Percentiles rank a stretch among this genome's conserved stretches.
Evolutionary conservation across 2,888 invertebrate species (phyloP).

Genomic region (Theretra japonica): DNA sequence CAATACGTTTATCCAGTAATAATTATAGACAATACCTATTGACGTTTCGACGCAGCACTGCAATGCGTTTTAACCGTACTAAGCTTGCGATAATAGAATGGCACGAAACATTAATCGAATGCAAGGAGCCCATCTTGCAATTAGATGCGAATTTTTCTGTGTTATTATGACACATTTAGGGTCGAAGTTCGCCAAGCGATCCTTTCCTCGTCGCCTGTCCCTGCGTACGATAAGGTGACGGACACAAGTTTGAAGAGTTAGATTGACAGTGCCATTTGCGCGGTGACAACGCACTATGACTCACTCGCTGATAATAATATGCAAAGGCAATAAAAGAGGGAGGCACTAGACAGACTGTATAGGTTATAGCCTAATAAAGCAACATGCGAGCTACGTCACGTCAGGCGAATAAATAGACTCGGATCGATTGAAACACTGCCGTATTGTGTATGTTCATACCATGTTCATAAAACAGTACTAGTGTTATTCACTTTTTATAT

Average conservation of each 20-base stretch:
- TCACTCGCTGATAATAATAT: slow-evolving; percentile 47
- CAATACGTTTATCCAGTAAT: background rate
- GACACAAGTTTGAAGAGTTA: slow-evolving; percentile 55
- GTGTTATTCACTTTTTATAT: background rate
- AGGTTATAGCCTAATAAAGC: slow-evolving; percentile 34
- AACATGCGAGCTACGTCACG: slow-evolving; percentile 35
- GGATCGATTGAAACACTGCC: slow-evolving; percentile 40
- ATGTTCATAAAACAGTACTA: background rate
- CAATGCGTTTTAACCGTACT: background rate
- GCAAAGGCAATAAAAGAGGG: slow-evolving; percentile 39
- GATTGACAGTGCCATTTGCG: slow-evolving; percentile 57
- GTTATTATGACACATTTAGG: background rate
- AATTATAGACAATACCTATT: slow-evolving; percentile 1
- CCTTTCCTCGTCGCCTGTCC: slow-evolving; percentile 40
- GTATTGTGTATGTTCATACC: slow-evolving; percentile 2
- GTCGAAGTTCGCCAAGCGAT: slow-evolving; percentile 37
- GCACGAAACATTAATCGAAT: background rate
- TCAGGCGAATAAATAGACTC: slow-evolving; percentile 40
- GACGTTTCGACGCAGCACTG: slow-evolving; percentile 2
- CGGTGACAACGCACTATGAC: slow-evolving; percentile 49
- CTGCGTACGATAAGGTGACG: slow-evolving; percentile 49
- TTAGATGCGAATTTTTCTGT: background rate
- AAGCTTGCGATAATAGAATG: background rate
- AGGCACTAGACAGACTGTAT: slow-evolving; percentile 26
- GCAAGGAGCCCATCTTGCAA: background rate